These are phyloP conservation scores for Odontamblyopus rebecca DNA, from an alignment of 2,797 vertebrate genomes.

Conservation along the genomic window DNA sequence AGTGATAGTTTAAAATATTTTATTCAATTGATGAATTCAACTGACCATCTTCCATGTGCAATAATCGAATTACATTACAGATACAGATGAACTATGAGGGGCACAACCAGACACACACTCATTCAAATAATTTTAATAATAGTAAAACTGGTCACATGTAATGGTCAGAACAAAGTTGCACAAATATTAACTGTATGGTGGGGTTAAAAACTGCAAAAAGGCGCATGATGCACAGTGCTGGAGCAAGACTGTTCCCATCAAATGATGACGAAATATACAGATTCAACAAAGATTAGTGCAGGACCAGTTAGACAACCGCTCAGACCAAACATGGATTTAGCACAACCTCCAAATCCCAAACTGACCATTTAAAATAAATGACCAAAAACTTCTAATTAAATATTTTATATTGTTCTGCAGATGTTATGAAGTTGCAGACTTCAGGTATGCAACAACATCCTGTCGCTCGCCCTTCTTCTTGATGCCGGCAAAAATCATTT, in stretches of 20 bases:
- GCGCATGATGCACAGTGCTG: not conserved
- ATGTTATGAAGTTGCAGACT: conserved; percentile 80
- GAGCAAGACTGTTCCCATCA: not conserved
- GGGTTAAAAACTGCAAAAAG: not conserved
- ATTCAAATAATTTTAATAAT: not conserved
- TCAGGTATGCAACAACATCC: conserved; percentile 85
- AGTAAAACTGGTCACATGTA: not conserved
- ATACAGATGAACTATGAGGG: not conserved
- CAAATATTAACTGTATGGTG: not conserved
- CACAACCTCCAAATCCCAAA: conserved; percentile 57
- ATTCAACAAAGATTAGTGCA: conserved; percentile 47
- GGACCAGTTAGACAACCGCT: conserved; percentile 22
- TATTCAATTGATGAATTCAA: not conserved
- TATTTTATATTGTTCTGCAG: conserved; percentile 49
- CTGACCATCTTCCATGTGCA: not conserved
- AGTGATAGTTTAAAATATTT: not conserved
- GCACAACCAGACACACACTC: not conserved
- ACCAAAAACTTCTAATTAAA: conserved; percentile 26
- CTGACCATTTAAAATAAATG: conserved; percentile 8
- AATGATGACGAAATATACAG: conserved; percentile 20
- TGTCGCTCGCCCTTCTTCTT: conserved; percentile 87
- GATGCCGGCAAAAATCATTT: conserved; percentile 88
- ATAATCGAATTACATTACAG: not conserved
- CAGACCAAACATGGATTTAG: not conserved
- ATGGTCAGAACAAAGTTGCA: not conserved